A percentile compares a stretch with the other conserved stretches of the same genome.
These are phyloP conservation scores for Sciurus vulgaris DNA, from an alignment of 2,797 vertebrate genomes.

Conservation along the genomic window DNA sequence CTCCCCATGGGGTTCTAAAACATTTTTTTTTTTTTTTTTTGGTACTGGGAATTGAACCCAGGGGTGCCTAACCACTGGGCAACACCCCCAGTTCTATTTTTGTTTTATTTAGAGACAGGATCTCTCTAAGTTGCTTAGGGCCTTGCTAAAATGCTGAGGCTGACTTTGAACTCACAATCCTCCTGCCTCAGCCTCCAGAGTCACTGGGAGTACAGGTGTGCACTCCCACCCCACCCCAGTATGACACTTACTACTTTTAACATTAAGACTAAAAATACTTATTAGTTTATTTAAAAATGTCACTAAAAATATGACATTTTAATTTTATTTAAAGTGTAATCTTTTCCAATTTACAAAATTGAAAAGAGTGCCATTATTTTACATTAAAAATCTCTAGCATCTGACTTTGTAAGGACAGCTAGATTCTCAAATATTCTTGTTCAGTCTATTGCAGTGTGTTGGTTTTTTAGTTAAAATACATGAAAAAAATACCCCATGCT, in stretches of 20 bases:
- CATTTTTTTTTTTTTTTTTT: too few species aligned
- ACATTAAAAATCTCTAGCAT: not conserved
- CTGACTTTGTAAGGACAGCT: not conserved
- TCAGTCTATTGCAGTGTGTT: not conserved
- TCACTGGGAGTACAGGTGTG: too few species aligned
- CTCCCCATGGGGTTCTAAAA: not conserved
- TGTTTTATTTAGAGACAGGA: too few species aligned
- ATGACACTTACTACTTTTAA: not conserved
- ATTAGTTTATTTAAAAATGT: slow-evolving; percentile 3
- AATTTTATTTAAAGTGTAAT: not conserved
- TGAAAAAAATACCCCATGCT: not conserved
- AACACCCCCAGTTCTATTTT: too few species aligned
- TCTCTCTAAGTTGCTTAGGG: too few species aligned
- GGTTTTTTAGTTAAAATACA: not conserved
- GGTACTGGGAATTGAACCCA: too few species aligned
- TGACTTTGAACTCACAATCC: too few species aligned
- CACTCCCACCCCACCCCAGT: too few species aligned
- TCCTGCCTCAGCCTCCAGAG: too few species aligned
- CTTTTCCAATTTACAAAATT: not conserved
- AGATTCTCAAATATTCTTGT: not conserved
- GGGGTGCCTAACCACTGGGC: too few species aligned
- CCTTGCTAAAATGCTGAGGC: too few species aligned
- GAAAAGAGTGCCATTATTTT: not conserved
- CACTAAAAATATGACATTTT: not conserved
- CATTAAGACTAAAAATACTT: not conserved